These are phyloP conservation scores for Brachyopa scutellaris DNA, from an alignment of 2,888 invertebrate genomes.

Conservation along the genomic window DNA sequence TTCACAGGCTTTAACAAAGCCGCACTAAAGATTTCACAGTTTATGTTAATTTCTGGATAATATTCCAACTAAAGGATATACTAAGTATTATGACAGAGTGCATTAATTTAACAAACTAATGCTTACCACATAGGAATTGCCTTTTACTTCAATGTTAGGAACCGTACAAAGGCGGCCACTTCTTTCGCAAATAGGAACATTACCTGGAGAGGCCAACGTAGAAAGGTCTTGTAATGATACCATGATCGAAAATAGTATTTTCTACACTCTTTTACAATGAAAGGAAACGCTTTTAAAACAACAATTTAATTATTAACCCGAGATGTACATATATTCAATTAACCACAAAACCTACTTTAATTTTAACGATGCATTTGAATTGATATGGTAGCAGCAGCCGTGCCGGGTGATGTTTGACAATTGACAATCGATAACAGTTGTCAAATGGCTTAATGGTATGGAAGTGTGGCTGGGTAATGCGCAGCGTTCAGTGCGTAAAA, in stretches of 20 bases:
- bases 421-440: no score
- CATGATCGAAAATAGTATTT: conserved; percentile 77
- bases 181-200: conserved; percentile 85
- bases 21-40: conserved; percentile 83
- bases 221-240: conserved; percentile 83
- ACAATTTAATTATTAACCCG: no score
- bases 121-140: conserved; percentile 80
- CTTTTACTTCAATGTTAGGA: conserved; percentile 82
- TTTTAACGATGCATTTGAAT: not conserved
- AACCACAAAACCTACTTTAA: no score
- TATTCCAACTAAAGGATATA: conserved; percentile 83
- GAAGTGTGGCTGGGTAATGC: no score
- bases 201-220: conserved; percentile 82
- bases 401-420: not conserved
- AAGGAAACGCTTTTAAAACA: not conserved
- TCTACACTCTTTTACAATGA: not conserved
- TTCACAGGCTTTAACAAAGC: conserved; percentile 82
- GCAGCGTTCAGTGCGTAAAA: no score
- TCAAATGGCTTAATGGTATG: not conserved
- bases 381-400: not conserved
- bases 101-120: not conserved
- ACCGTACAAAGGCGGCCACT: conserved; percentile 85
- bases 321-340: no score
- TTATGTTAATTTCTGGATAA: conserved; percentile 88
- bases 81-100: not conserved